Conservation (phyloP, 2,113 vertebrate genomes). For the Gymnobelideus leadbeateri region DNA sequence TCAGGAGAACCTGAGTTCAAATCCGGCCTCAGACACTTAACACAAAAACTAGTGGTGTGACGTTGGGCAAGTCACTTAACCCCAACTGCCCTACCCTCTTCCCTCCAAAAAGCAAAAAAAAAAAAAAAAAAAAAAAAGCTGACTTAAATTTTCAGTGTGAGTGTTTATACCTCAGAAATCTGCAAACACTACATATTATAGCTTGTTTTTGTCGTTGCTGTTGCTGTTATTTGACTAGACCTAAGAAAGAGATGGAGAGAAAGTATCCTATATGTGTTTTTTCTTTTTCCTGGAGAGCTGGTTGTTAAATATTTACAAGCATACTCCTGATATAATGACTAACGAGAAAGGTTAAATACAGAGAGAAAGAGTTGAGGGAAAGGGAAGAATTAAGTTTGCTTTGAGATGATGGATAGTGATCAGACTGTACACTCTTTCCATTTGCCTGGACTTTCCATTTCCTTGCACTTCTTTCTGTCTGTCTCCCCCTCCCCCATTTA, state of each 20-base stretch:
- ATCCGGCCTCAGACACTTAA: no score
- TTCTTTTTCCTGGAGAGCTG: not conserved
- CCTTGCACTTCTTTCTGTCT: not conserved
- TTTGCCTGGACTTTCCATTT: not conserved
- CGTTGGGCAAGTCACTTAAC: no score
- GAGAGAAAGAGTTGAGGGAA: not conserved
- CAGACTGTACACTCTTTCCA: not conserved
- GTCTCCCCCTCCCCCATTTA: not conserved
- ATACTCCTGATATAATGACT: not conserved
- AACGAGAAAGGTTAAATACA: not conserved
- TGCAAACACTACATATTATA: not conserved
- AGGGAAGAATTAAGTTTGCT: conserved; percentile 21
- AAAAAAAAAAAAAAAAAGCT: no score
- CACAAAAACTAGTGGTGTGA: no score
- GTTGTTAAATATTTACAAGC: not conserved
- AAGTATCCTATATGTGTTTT: not conserved
- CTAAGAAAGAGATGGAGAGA: not conserved
- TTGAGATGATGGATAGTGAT: not conserved
- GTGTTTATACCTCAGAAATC: not conserved
- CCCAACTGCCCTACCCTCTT: no score
- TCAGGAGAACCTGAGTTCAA: no score
- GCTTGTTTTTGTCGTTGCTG: not conserved
- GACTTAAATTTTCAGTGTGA: not conserved
- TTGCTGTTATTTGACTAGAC: not conserved
- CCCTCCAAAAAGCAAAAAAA: no score